Base-by-base conservation (phyloP, 2,888 invertebrate species). In the Marasmarcha lunaedactyla region DNA sequence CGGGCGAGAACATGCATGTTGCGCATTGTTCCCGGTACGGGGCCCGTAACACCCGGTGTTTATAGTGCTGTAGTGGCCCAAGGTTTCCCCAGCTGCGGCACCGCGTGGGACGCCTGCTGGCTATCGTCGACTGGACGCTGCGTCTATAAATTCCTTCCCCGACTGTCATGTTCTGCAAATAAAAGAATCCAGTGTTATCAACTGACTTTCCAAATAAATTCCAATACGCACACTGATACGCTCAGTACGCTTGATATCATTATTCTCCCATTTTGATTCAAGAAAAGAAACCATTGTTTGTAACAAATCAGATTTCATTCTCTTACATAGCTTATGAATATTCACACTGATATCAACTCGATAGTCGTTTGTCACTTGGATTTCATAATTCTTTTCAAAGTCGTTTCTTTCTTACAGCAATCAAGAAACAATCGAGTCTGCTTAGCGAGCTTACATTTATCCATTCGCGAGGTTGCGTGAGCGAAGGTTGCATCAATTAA, bases 111-210 rank as follows among this genome's bases (percentile, higher is more conserved):
- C 52, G 77, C 66, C 78, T 77, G 71, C 77, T 74, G 77, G 69
- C 62, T 79, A 81, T 81, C 79, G 68, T n/a, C n/a, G n/a, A n/a
- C n/a, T n/a, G n/a, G 62, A 61, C 63, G 64, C 71, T 59, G 71
- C 66, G 72, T 73, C 76, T 77, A 83, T 83, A 81, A 83, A 81
- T 83, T 81, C 72, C 68, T 72, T 71, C 72, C 71, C 73, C 65
- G 66, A 70, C 66, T 55, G 66, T 68, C 69, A 66, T 71, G 70
- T 71, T 63, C 62, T 52, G 61, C 61, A 74, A 78, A 74, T 71
- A 81, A 79, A 79, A 78, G 71, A 71, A 71, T 57, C 47, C 57
- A 57, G 58, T 62, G 68, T 68, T 79, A 79, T 81, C 78, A 71
- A 64, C 63, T 62, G 67, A 72, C 65, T 65, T 69, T 68, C 69